Evolutionary conservation across 92 coral and sea anemone genomes (phyloP), one percentile per base, ranked within the genome.

Genomic region (Siderastrea radians): DNA sequence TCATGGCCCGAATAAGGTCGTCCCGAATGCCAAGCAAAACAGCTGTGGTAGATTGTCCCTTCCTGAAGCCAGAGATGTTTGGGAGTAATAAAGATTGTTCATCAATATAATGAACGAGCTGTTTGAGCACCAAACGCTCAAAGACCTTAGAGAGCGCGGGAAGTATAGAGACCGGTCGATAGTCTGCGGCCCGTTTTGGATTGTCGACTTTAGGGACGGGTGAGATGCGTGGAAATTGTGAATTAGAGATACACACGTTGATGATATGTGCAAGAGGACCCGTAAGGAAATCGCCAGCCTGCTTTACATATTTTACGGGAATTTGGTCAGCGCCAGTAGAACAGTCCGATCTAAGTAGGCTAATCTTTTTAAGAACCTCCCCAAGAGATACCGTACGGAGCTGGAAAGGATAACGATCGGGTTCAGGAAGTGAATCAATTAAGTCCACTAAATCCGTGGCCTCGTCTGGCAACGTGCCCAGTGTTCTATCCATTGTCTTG

Each of bases 161-260:
- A 16, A 81, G 75, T 38, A 88, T 88, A 17, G 87, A 81, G 49
- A 88, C 87, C 17, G 87, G 91, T 45, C 87, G 87, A 51, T 71
- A 88, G 60, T 88, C 91, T 16, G 58, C 51, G 5, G 38, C 73
- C 16, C 58, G 49, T 7, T 59, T 63, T 19, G 87, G 82, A 5
- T 72, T 75, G 16, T 88, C 87, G 50, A 50, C 68, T 54, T 88
- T 88, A 17, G 91, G 91, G 59, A 81, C 73, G 59, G 87, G 91
- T 57, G 91, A 88, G 52, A 88, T 73, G 52, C 87, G 74, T 13
- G 87, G 88, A 64, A 88, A 81, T 50, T 65, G 49, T 8, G 83
- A 60, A 19, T 2, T 49, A 13, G 75, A 45, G 45, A 88, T 88
- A 66, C n/a, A n/a, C n/a, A n/a, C n/a, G n/a, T n/a, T n/a, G n/a